Evolutionary conservation across 2,797 vertebrate species (phyloP), one percentile per base, ranked within the genome.

Genomic region (Sebastes taczanowskii): DNA sequence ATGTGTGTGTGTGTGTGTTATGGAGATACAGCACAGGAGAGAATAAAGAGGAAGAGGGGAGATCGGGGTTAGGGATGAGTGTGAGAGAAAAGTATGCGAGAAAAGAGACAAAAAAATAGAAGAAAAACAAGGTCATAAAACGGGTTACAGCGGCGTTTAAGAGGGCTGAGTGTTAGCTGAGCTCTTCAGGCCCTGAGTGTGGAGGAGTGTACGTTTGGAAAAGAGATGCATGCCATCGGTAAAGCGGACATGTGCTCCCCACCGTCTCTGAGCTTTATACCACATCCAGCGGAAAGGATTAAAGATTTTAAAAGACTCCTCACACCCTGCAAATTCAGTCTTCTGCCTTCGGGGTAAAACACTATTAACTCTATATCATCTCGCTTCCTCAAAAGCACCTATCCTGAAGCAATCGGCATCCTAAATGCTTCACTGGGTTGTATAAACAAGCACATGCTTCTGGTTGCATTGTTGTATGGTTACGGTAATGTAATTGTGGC

Each of bases 51-150:
- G 18, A 29, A 23, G 58, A 71, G 27, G 29, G 14, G 34, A n/a
- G 14, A 70, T 18, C 32, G 4, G 63, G 73, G 63, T 65, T 60
- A 62, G 60, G 59, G 42, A 42, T 27, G 64, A 74, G 49, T 7
- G 67, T 27, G 52, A 56, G 63, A 59, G 46, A 10, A 13, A 53
- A 75, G 66, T 27, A 56, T 14, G 38, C 1, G 63, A 7, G 27
- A 70, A 71, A 67, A 42, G 66, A 76, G 59, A 60, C 30, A 18
- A 42, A 30, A n/a, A 11, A 22, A 79, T 5, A 49, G 55, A 56
- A 85, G 73, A 56, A 87, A 80, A 88, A 79, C 56, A 80, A 71
- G 77, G 81, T 86, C 55, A 84, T 91, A 88, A 91, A 91, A 83
- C 42, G 25, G 82, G 77, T 87, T 85, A 80, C 52, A 42, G 83